These are phyloP conservation scores for Volucella inflata DNA, from an alignment of 2,888 invertebrate genomes.

Conservation along the genomic window DNA sequence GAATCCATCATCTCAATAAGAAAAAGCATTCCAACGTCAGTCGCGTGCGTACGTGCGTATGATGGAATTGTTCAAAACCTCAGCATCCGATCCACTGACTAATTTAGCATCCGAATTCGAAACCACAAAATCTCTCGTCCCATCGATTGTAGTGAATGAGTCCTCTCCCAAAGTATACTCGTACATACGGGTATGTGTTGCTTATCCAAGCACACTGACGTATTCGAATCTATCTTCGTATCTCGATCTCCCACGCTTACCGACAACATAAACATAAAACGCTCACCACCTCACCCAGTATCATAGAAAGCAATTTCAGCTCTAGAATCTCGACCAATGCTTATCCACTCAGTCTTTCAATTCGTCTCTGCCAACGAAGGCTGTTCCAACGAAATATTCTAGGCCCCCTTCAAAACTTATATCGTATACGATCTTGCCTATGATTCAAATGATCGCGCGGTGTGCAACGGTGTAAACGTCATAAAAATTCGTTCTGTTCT, in stretches of 20 bases:
- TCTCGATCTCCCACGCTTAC: slow-evolving; percentile 55
- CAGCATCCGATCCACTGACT: slow-evolving; percentile 42
- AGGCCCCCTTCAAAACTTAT: background rate
- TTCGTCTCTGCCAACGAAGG: slow-evolving; percentile 62
- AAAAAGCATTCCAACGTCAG: slow-evolving; percentile 43
- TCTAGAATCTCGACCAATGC: slow-evolving; percentile 31
- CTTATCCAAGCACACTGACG: background rate
- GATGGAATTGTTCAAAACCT: background rate
- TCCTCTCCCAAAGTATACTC: slow-evolving; percentile 18
- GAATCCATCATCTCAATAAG: slow-evolving; percentile 47
- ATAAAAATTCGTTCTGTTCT: slow-evolving; percentile 15
- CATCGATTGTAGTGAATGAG: slow-evolving; percentile 51
- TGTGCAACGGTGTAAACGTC: slow-evolving; percentile 26
- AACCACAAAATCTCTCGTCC: slow-evolving; percentile 38
- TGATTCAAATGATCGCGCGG: slow-evolving; percentile 29
- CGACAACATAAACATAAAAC: slow-evolving; percentile 62
- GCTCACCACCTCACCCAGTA: slow-evolving; percentile 30
- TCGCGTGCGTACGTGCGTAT: slow-evolving; percentile 52
- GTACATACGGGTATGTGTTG: background rate
- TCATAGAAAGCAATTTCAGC: background rate
- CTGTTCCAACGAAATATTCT: slow-evolving; percentile 28
- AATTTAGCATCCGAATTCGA: slow-evolving; percentile 43
- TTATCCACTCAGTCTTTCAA: slow-evolving; percentile 65
- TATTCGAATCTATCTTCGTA: slow-evolving; percentile 19
- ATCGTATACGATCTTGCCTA: slow-evolving; percentile 1